Evolutionary conservation across 2,113 vertebrate genomes (phyloP).

Genomic region (Delphinapterus leucas): DNA sequence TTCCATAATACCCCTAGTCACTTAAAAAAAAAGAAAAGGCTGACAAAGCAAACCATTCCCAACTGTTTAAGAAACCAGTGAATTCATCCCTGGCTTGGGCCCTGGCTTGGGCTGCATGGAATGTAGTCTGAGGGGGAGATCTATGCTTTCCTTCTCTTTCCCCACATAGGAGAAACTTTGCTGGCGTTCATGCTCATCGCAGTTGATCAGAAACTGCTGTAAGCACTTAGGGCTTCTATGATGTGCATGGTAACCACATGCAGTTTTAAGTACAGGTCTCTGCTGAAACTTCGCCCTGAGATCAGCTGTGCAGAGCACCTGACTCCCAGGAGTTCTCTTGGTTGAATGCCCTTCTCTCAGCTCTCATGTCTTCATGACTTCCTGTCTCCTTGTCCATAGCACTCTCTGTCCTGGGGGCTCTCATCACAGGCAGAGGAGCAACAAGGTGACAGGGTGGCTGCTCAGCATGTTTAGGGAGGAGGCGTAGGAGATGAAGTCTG

Average conservation of each 20-base stretch:
- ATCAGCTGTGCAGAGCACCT: neutral
- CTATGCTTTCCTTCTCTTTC: neutral
- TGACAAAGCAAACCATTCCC: neutral
- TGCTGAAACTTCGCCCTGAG: neutral
- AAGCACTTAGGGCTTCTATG: neutral
- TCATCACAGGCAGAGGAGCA: neutral
- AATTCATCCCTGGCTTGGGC: neutral
- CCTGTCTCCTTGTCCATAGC: neutral
- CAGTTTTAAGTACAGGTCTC: neutral
- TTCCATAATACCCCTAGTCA: neutral
- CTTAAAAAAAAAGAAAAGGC: neutral
- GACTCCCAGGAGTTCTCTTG: rapidly evolving
- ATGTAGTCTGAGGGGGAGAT: neutral
- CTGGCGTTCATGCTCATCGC: rapidly evolving
- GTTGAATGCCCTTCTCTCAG: neutral
- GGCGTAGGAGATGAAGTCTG: neutral
- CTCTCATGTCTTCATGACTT: rapidly evolving
- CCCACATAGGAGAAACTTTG: neutral
- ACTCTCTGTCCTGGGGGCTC: neutral
- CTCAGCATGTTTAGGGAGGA: too few relatives aligned
- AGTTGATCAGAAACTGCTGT: neutral
- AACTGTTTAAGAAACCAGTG: neutral
- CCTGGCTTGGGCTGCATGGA: neutral
- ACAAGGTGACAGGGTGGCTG: neutral
- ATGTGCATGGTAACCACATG: rapidly evolving